Evolutionary conservation across 2,797 vertebrate species (phyloP), one percentile per base, ranked within the genome.

Genomic region (Tragelaphus eurycerus): DNA sequence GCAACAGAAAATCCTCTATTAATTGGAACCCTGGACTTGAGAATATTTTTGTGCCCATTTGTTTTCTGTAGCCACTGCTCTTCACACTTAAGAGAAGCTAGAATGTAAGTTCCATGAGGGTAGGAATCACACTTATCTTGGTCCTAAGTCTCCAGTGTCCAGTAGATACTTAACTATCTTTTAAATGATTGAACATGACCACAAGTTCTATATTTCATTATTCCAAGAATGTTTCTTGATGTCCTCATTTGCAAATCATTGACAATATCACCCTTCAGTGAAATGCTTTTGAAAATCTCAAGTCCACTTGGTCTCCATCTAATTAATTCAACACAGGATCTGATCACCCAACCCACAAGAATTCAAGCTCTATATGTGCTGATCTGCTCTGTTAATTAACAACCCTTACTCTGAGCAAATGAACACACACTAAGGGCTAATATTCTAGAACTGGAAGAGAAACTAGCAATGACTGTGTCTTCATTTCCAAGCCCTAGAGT

Each of bases 281-380:
- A 97, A 95, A 85, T 97, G 84, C n/a, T 54, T 96, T 59, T 52
- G 17, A 92, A 90, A 16, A 43, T 50, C 50, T 31, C 74, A 93
- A 25, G 19, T 84, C 38, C 3, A 90, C 14, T n/a, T 74, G n/a
- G 5, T 97, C 31, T 93, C 85, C 5, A 71, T 90, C 52, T 81
- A 90, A 92, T 86, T 67, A 96, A 95, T 60, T 87, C 74, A 91
- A 34, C 17, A 43, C 16, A 52, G 38, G 7, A 9, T 92, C 38
- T 89, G 57, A 55, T 29, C 38, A 46, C 11, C 57, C 71, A 54
- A 6, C 21, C 31, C 25, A 34, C 0, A 16, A 31, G 54, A 88
- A 29, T 90, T 96, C 34, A 79, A 48, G 60, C 15, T 91, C 55
- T 43, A 86, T 59, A 95, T 74, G 76, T 86, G 19, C 92, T 82